phyloP scores from a whole-genome alignment of 1,140 invertebrate genomes.

The Ostrea edulis region DNA sequence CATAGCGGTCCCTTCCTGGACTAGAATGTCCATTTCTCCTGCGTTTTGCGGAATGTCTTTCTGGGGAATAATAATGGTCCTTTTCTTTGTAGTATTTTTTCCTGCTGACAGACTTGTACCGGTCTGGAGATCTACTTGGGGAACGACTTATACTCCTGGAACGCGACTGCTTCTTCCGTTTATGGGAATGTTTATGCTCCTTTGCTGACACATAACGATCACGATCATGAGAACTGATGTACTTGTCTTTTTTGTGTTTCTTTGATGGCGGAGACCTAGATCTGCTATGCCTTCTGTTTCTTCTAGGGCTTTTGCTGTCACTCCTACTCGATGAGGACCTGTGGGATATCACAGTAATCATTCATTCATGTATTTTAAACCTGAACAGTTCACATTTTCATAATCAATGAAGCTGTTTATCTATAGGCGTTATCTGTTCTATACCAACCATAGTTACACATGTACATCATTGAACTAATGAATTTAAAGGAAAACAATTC shows the following conservation, averaged over 20 bases:
- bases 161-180: slow-evolving; percentile 53
- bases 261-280: slow-evolving; percentile 44
- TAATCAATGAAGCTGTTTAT: too few relatives aligned
- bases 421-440: too few relatives aligned
- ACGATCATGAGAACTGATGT: slow-evolving; percentile 53
- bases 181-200: slow-evolving; percentile 64
- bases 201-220: slow-evolving; percentile 43
- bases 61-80: slow-evolving; percentile 67
- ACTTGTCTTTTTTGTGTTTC: slow-evolving; percentile 65
- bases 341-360: background rate
- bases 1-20: slow-evolving; percentile 65
- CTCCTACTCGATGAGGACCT: slow-evolving; percentile 59
- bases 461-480: too few relatives aligned
- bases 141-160: slow-evolving; percentile 65
- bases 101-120: slow-evolving; percentile 63
- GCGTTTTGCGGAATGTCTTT: slow-evolving; percentile 67
- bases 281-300: slow-evolving; percentile 54
- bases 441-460: too few relatives aligned
- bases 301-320: slow-evolving; percentile 63
- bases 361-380: too few relatives aligned
- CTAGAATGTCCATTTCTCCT: slow-evolving; percentile 67
- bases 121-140: slow-evolving; percentile 62
- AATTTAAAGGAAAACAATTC: too few relatives aligned
- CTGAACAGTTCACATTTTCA: too few relatives aligned
- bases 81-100: slow-evolving; percentile 68